Conservation (phyloP, 2,797 vertebrate genomes). For the Crypturellus tataupa region DNA sequence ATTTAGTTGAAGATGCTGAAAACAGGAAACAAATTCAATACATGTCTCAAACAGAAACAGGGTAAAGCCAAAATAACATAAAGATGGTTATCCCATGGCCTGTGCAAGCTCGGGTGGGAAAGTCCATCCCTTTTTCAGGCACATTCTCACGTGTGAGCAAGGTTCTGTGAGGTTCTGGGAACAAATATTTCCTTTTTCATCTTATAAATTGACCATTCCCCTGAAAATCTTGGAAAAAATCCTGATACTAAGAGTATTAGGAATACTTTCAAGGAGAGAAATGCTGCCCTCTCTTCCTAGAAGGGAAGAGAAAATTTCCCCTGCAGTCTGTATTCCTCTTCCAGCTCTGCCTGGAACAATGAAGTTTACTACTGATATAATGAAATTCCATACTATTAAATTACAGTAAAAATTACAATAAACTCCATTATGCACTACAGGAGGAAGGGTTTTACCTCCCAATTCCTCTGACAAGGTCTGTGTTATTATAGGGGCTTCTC, state of each 20-base stretch:
- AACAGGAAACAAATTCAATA: background rate
- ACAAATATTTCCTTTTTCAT: background rate
- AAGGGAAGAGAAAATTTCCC: background rate
- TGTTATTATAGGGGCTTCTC: background rate
- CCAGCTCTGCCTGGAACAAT: background rate
- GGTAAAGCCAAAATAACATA: background rate
- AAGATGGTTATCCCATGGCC: background rate
- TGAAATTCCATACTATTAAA: background rate
- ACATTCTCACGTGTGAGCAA: background rate
- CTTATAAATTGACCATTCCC: background rate
- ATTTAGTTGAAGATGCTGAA: background rate
- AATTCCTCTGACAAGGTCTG: background rate
- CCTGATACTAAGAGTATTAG: background rate
- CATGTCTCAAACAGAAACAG: background rate
- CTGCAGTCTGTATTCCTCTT: background rate
- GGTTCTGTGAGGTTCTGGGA: background rate
- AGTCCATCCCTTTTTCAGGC: background rate
- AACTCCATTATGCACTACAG: background rate
- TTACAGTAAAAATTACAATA: background rate
- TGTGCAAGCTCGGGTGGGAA: background rate
- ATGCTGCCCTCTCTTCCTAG: background rate
- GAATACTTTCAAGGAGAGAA: background rate
- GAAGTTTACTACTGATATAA: background rate
- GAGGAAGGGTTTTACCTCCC: background rate
- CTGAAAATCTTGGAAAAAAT: background rate